These are phyloP conservation scores for Chloropsis cyanopogon DNA, from an alignment of 2,113 vertebrate species.

Conservation along the genomic window DNA sequence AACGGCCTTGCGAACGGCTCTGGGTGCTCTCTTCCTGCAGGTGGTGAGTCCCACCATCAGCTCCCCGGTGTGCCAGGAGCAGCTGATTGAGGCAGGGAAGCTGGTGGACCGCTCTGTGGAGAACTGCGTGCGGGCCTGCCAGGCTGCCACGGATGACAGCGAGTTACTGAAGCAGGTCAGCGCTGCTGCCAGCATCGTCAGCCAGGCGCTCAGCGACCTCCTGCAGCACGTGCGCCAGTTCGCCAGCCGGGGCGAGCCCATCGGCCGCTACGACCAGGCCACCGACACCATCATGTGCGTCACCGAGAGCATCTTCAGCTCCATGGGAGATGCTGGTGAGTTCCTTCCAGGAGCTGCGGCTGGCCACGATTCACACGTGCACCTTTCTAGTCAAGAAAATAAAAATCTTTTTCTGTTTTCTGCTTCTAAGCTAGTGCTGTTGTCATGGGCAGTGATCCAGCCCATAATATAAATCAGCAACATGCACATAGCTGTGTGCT, in stretches of 20 bases:
- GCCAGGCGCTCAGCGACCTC: slow-evolving; percentile 92
- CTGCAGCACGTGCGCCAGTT: slow-evolving; percentile 96
- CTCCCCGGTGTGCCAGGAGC: slow-evolving; percentile 96
- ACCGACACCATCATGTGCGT: slow-evolving; percentile 99
- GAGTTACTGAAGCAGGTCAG: slow-evolving; percentile 94
- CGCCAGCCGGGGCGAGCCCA: slow-evolving; percentile 93
- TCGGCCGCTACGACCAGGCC: slow-evolving; percentile 97
- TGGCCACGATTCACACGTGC: accelerated
- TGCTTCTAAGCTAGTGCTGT: neutral
- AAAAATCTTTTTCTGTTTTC: neutral
- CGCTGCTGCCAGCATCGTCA: slow-evolving; percentile 86
- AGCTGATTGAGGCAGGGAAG: slow-evolving; percentile 94
- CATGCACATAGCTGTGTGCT: neutral
- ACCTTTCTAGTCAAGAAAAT: neutral
- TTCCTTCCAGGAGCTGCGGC: neutral
- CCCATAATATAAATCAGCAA: neutral
- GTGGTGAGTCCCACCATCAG: slow-evolving; percentile 98
- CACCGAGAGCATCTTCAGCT: slow-evolving; percentile 98
- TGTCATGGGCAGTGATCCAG: accelerated
- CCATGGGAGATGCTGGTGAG: slow-evolving; percentile 99
- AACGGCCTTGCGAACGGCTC: accelerated
- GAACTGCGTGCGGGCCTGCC: slow-evolving; percentile 91
- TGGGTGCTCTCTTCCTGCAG: slow-evolving; percentile 44
- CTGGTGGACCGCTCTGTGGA: slow-evolving; percentile 96
- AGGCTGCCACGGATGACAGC: slow-evolving; percentile 84